phyloP scores from a whole-genome alignment of 2,888 invertebrate genomes.

The Drosophila prolongata region DNA sequence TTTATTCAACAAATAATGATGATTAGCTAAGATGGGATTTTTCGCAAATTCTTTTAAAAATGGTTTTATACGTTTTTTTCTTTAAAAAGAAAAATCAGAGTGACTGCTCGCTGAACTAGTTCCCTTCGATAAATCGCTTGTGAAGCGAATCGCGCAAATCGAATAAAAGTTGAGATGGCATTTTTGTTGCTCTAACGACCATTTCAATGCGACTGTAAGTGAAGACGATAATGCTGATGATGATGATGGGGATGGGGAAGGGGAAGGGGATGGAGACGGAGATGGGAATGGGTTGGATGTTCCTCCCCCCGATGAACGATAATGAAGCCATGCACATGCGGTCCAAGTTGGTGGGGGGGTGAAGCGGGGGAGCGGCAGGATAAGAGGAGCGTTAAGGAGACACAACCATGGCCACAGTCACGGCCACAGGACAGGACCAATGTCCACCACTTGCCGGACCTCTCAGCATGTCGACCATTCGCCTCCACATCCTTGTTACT shows the following conservation, averaged over 20 bases:
- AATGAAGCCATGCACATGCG: slow-evolving; percentile 73
- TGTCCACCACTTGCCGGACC: slow-evolving; percentile 32
- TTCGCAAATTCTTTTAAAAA: too few species aligned
- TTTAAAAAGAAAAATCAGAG: not conserved
- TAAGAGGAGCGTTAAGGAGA: slow-evolving; percentile 11
- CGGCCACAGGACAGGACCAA: slow-evolving; percentile 71
- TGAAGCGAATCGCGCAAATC: slow-evolving; percentile 32
- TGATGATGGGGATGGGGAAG: slow-evolving; percentile 27
- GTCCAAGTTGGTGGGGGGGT: slow-evolving; percentile 5
- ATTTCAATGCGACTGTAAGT: slow-evolving; percentile 44
- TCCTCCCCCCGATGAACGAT: slow-evolving; percentile 50
- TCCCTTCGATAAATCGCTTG: slow-evolving; percentile 25
- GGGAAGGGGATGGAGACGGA: slow-evolving; percentile 19
- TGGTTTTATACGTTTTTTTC: too few species aligned
- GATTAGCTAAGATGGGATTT: too few species aligned
- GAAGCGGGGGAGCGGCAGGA: not conserved
- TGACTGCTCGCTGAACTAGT: slow-evolving; percentile 1
- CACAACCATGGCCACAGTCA: slow-evolving; percentile 58
- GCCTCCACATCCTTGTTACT: slow-evolving; percentile 24
- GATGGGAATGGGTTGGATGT: slow-evolving; percentile 19
- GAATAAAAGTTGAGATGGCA: slow-evolving; percentile 52
- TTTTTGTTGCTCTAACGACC: slow-evolving; percentile 57
- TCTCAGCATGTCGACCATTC: slow-evolving; percentile 12
- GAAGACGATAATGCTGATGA: slow-evolving; percentile 50
- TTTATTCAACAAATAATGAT: too few species aligned